Percentiles rank a stretch among this genome's conserved stretches.
phyloP scores from a whole-genome alignment of 2,888 invertebrate genomes.

The Cetonia aurata region DNA sequence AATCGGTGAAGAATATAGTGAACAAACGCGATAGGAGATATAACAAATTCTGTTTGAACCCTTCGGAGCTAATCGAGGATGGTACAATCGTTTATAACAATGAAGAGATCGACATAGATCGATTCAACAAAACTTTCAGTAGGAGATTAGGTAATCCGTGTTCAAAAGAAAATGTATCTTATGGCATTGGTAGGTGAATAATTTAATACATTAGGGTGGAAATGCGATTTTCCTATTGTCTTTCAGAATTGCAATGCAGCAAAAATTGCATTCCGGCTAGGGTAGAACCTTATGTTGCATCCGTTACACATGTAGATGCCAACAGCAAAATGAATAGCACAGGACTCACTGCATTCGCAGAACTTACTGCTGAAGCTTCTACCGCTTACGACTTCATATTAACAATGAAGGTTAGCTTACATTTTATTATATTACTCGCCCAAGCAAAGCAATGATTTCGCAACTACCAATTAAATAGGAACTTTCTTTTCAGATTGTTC shows the following conservation, averaged over 20 bases:
- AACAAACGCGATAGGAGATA: conserved; percentile 35
- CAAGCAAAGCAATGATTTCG: neutral
- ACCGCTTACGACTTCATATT: conserved; percentile 37
- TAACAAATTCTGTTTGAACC: conserved; percentile 46
- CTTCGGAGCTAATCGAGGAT: conserved; percentile 37
- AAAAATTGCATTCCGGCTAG: conserved; percentile 36
- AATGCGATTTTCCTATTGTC: neutral
- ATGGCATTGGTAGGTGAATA: conserved; percentile 42
- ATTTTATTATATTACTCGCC: neutral
- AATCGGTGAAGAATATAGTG: conserved; percentile 26
- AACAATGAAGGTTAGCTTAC: conserved; percentile 34
- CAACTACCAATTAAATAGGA: neutral
- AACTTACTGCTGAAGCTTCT: conserved; percentile 25
- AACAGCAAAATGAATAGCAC: neutral
- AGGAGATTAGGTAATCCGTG: conserved; percentile 44
- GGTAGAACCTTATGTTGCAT: conserved; percentile 39
- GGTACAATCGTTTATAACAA: conserved; percentile 39
- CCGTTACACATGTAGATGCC: conserved; percentile 9
- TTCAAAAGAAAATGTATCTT: conserved; percentile 43
- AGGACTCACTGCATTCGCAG: conserved; percentile 16
- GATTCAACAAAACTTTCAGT: conserved; percentile 45
- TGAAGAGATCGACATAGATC: conserved; percentile 37
- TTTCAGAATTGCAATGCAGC: conserved; percentile 42
- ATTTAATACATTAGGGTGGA: neutral
- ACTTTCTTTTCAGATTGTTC: conserved; percentile 31